Evolutionary conservation across 35 echinoderm and acorn worm species (phyloP).

Genomic region (Amphiura filiformis): DNA sequence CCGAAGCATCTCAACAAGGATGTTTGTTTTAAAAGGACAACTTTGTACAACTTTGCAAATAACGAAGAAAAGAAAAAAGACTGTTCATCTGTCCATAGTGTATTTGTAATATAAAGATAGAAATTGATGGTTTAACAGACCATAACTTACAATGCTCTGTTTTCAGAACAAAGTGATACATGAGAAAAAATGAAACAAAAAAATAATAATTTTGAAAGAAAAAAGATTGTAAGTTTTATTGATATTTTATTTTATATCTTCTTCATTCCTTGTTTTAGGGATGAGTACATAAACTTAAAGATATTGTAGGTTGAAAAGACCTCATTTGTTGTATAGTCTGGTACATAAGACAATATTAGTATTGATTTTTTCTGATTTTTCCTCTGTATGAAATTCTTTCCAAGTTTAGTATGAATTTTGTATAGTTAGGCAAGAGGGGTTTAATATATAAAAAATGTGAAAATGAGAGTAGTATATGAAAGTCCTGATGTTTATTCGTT

Average conservation of each 20-base stretch:
- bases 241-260: conserved; percentile 75
- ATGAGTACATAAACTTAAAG: conserved; percentile 48
- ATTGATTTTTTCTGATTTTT: conserved; percentile 18
- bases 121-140: conserved; percentile 2
- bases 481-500: conserved; percentile 20
- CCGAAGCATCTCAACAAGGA: conserved; percentile 11
- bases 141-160: conserved; percentile 15
- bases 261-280: conserved; percentile 74
- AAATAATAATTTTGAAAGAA: conserved; percentile 51
- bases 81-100: conserved; percentile 34
- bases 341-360: conserved; percentile 55
- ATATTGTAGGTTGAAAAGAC: conserved; percentile 52
- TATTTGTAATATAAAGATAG: conserved; percentile 22
- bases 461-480: conserved; percentile 18
- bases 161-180: conserved; percentile 68
- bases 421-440: conserved; percentile 35
- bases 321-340: conserved; percentile 41
- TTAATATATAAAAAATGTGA: conserved; percentile 39
- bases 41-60: conserved; percentile 52
- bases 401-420: conserved; percentile 42
- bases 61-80: neutral
- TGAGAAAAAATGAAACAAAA: conserved; percentile 14
- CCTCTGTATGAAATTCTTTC: conserved; percentile 37
- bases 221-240: conserved; percentile 73
- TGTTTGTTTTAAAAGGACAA: conserved; percentile 37